Evolutionary conservation across 2,888 invertebrate species (phyloP).

Genomic region (Lordiphosa andalusiaca): DNA sequence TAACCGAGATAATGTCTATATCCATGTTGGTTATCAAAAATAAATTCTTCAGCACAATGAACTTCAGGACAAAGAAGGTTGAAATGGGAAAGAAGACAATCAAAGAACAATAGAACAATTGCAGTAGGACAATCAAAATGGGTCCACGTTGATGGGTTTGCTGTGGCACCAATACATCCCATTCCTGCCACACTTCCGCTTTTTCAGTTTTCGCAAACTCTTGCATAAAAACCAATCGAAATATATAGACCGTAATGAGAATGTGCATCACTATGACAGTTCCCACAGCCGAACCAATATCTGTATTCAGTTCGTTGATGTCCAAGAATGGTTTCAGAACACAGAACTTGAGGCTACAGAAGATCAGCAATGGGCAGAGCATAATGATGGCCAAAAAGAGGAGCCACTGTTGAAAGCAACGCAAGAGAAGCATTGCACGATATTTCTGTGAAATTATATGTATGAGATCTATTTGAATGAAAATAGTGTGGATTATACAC

Average conservation of each 20-base stretch:
- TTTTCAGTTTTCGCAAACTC: conserved; percentile 14
- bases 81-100: conserved; percentile 25
- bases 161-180: conserved; percentile 6
- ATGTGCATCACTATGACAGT: conserved; percentile 29
- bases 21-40: conserved; percentile 15
- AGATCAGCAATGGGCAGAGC: conserved; percentile 13
- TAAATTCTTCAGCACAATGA: conserved; percentile 27
- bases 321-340: background rate
- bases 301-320: conserved; percentile 11
- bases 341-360: conserved; percentile 14
- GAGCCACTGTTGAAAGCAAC: conserved; percentile 3
- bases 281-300: conserved; percentile 25
- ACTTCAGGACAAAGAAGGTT: conserved; percentile 29
- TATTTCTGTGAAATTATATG: conserved; percentile 4
- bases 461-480: too few relatives aligned
- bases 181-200: conserved; percentile 1
- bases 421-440: background rate
- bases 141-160: conserved; percentile 8
- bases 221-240: conserved; percentile 17
- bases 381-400: conserved; percentile 14
- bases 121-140: conserved; percentile 13
- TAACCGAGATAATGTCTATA: conserved; percentile 27
- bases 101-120: conserved; percentile 21
- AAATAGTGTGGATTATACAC: too few relatives aligned
- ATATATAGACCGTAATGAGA: conserved; percentile 17